Evolutionary conservation across 2,888 invertebrate species (phyloP).

Genomic region (Cordilura impudica): DNA sequence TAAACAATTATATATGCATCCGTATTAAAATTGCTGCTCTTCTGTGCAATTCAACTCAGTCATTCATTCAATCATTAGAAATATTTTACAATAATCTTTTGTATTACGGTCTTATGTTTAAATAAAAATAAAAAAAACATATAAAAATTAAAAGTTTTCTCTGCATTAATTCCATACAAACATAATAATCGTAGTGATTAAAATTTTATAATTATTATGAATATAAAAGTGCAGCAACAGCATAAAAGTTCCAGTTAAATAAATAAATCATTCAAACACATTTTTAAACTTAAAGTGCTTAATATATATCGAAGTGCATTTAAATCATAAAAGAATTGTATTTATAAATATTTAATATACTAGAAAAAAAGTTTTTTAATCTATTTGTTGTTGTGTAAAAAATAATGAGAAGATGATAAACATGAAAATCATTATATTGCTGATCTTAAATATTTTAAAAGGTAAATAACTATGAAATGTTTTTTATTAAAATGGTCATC

Average conservation of each 20-base stretch:
- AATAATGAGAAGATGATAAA: conserved; percentile 74
- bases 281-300: neutral
- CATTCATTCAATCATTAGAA: neutral
- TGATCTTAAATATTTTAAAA: conserved; percentile 71
- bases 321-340: neutral
- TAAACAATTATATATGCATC: neutral
- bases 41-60: conserved; percentile 25
- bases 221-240: neutral
- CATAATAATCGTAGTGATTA: neutral
- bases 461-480: conserved; percentile 66
- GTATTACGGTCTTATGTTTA: neutral
- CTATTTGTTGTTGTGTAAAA: conserved; percentile 20
- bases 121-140: neutral
- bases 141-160: neutral
- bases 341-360: neutral
- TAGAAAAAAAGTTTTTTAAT: neutral
- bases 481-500: no score
- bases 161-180: neutral
- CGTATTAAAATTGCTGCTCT: neutral
- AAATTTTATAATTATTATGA: neutral
- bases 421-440: conserved; percentile 70
- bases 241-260: neutral
- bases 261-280: neutral
- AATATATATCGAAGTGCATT: neutral
- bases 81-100: neutral